These are phyloP conservation scores for Papilio machaon DNA, from an alignment of 1,140 invertebrate genomes.

Conservation along the genomic window DNA sequence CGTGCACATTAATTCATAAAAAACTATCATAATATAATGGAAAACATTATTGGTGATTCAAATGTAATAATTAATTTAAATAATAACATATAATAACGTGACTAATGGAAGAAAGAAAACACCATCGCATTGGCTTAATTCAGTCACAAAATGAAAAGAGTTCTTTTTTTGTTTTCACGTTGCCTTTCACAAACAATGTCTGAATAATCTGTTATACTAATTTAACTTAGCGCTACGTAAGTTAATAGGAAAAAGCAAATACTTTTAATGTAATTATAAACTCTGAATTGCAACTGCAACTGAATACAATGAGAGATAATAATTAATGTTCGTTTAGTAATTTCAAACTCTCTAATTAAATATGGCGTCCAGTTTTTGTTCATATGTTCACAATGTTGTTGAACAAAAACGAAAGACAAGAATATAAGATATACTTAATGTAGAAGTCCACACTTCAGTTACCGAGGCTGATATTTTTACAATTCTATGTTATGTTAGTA, in stretches of 20 bases:
- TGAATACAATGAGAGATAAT: background rate
- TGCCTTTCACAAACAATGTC: background rate
- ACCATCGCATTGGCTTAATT: background rate
- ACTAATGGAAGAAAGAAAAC: background rate
- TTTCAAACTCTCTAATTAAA: background rate
- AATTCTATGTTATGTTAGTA: too few relatives aligned
- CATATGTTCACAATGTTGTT: too few relatives aligned
- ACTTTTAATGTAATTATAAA: background rate
- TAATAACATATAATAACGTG: too few relatives aligned
- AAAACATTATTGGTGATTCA: too few relatives aligned
- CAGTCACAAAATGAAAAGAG: background rate
- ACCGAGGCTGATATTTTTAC: too few relatives aligned
- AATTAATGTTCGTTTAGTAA: slow-evolving; percentile 12
- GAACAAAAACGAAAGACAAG: too few relatives aligned
- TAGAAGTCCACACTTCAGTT: too few relatives aligned
- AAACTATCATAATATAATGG: too few relatives aligned
- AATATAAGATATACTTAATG: too few relatives aligned
- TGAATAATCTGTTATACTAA: background rate
- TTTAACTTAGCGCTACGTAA: background rate
- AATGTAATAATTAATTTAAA: too few relatives aligned
- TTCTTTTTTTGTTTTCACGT: background rate
- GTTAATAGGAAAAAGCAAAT: slow-evolving; percentile 8
- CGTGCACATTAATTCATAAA: too few relatives aligned
- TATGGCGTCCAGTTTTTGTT: background rate
- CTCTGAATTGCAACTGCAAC: background rate